Evolutionary conservation across 2,888 invertebrate species (phyloP).

Genomic region (Chrysotoxum bicinctum): DNA sequence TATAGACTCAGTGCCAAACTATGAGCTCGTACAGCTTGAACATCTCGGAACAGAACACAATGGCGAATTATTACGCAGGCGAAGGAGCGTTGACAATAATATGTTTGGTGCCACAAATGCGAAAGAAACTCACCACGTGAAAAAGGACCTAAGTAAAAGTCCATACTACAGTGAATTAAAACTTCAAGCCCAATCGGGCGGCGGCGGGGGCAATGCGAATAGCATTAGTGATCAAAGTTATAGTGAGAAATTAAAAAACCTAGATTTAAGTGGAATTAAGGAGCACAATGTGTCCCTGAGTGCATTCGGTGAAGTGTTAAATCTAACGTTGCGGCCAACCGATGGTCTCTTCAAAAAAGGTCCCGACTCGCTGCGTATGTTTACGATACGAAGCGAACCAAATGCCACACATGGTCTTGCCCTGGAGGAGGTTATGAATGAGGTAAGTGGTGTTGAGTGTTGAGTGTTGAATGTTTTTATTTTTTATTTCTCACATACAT

Average conservation of each 20-base stretch:
- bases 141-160: constrained; percentile 82
- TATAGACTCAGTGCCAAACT: constrained; percentile 90
- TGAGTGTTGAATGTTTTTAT: not conserved
- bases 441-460: constrained; percentile 76
- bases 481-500: not conserved
- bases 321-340: constrained; percentile 88
- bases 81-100: constrained; percentile 81
- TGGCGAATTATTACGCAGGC: constrained; percentile 56
- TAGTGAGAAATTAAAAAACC: constrained; percentile 73
- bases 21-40: constrained; percentile 90
- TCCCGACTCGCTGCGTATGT: constrained; percentile 86
- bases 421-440: constrained; percentile 87
- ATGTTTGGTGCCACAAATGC: constrained; percentile 63
- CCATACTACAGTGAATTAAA: constrained; percentile 80
- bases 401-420: constrained; percentile 90
- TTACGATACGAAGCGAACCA: constrained; percentile 89
- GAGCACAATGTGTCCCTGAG: constrained; percentile 87
- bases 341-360: constrained; percentile 90
- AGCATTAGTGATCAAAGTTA: constrained; percentile 73
- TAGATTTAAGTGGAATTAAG: constrained; percentile 76
- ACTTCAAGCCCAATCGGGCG: constrained; percentile 72
- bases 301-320: constrained; percentile 90
- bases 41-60: constrained; percentile 83
- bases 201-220: constrained; percentile 62
- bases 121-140: constrained; percentile 79